Evolutionary conservation across 2,113 vertebrate genomes (phyloP).

Genomic region (Engystomops pustulosus): DNA sequence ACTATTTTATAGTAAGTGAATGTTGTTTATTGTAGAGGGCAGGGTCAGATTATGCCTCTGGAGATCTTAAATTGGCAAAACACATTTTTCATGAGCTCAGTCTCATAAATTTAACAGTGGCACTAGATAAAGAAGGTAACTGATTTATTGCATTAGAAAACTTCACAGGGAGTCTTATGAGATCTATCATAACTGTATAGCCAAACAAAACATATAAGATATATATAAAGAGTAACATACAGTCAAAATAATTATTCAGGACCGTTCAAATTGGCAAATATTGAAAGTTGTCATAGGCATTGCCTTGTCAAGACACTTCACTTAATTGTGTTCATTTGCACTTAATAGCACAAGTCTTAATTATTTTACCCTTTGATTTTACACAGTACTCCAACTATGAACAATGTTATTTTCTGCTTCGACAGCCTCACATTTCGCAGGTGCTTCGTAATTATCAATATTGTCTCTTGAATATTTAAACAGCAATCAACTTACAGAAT

Average conservation of each 20-base stretch:
- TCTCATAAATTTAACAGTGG: not conserved
- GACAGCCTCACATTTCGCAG: slow-evolving; percentile 8
- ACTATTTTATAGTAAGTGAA: not conserved
- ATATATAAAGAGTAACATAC: not conserved
- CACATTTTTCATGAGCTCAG: slow-evolving; percentile 1
- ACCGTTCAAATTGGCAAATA: not conserved
- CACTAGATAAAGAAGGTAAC: not conserved
- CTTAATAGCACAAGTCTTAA: slow-evolving; percentile 29
- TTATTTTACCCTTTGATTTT: slow-evolving; percentile 27
- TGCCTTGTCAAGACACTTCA: not conserved
- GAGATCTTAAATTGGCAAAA: not conserved
- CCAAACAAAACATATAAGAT: not conserved
- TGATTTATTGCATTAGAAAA: not conserved
- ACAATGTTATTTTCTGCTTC: slow-evolving; percentile 22
- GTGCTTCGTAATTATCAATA: slow-evolving; percentile 36
- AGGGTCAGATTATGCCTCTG: not conserved
- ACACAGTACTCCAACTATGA: slow-evolving; percentile 1
- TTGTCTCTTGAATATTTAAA: slow-evolving; percentile 44
- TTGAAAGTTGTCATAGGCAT: not conserved
- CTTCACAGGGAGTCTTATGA: not conserved
- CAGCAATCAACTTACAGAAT: slow-evolving; percentile 24
- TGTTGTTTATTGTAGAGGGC: slow-evolving; percentile 1
- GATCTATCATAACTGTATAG: not conserved
- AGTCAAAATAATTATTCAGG: not conserved
- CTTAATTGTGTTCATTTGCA: slow-evolving; percentile 18